Conservation (phyloP, 2,797 vertebrate species). For the Orestias chungarensis region DNA sequence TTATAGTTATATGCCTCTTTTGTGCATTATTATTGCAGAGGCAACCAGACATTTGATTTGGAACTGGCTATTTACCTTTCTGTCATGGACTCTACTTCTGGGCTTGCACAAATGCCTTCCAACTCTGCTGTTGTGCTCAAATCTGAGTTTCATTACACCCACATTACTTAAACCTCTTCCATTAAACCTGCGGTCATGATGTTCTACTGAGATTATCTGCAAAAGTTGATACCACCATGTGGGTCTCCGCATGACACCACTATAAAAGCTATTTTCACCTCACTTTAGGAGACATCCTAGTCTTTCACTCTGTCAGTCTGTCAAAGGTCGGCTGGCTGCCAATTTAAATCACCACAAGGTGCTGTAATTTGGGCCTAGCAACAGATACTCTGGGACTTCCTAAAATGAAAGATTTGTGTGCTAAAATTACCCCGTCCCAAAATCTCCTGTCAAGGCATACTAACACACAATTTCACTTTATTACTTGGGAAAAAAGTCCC, state of each 20-base stretch:
- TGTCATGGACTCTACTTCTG: background rate
- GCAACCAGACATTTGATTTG: background rate
- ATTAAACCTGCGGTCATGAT: constrained; percentile 29
- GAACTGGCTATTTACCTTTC: background rate
- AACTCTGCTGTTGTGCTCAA: constrained; percentile 44
- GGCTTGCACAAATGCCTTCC: background rate
- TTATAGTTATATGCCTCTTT: constrained; percentile 25
- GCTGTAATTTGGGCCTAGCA: constrained; percentile 37
- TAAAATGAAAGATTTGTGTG: constrained; percentile 21
- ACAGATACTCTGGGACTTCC: constrained; percentile 35
- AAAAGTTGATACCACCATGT: constrained; percentile 34
- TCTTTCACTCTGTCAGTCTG: constrained; percentile 13
- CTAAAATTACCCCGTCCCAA: constrained; percentile 19
- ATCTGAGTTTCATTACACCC: constrained; percentile 35
- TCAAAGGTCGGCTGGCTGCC: constrained; percentile 34
- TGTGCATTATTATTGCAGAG: constrained; percentile 3
- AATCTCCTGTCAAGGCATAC: constrained; percentile 38
- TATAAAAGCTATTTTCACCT: constrained; percentile 34
- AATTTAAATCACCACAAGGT: constrained; percentile 32
- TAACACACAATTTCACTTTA: constrained; percentile 37
- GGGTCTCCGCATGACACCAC: constrained; percentile 39
- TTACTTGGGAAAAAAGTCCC: constrained; percentile 40
- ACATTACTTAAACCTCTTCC: constrained; percentile 29
- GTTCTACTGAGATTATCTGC: constrained; percentile 32
- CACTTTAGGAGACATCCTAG: constrained; percentile 26